A percentile compares a stretch with the other conserved stretches of the same genome.
phyloP scores from a whole-genome alignment of 1,140 invertebrate species.

The Caerostris extrusa region DNA sequence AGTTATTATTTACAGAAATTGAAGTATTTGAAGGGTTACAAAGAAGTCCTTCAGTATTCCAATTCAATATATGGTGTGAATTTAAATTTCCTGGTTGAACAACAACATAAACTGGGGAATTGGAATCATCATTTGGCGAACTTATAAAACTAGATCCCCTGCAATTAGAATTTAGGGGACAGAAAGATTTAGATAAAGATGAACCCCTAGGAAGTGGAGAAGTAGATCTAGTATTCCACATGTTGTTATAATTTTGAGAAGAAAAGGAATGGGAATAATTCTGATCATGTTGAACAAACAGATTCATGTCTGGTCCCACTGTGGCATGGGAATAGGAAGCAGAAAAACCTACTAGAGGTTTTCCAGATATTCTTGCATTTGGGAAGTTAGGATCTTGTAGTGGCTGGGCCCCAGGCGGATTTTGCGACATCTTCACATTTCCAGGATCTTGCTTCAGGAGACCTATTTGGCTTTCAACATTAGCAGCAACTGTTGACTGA shows the following conservation, averaged over 20 bases:
- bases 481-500: not conserved
- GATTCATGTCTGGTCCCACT: constrained; percentile 46
- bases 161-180: constrained; percentile 13
- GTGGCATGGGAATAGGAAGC: constrained; percentile 60
- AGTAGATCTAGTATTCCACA: constrained; percentile 75
- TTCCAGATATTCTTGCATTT: constrained; percentile 56
- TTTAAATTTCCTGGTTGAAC: constrained; percentile 57
- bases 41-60: not conserved
- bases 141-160: constrained; percentile 47
- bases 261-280: constrained; percentile 48
- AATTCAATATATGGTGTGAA: constrained; percentile 31
- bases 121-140: constrained; percentile 47
- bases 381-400: constrained; percentile 41
- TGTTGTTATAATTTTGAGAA: constrained; percentile 40
- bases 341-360: constrained; percentile 76
- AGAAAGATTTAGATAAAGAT: constrained; percentile 18
- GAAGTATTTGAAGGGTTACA: not conserved
- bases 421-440: not conserved
- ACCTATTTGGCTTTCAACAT: constrained; percentile 33
- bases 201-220: constrained; percentile 61
- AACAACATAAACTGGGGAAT: constrained; percentile 69
- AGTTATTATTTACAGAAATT: not conserved
- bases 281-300: constrained; percentile 40
- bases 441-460: not conserved
- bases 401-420: constrained; percentile 14